phyloP scores from a whole-genome alignment of 1,140 invertebrate species.

The Sipha flava region DNA sequence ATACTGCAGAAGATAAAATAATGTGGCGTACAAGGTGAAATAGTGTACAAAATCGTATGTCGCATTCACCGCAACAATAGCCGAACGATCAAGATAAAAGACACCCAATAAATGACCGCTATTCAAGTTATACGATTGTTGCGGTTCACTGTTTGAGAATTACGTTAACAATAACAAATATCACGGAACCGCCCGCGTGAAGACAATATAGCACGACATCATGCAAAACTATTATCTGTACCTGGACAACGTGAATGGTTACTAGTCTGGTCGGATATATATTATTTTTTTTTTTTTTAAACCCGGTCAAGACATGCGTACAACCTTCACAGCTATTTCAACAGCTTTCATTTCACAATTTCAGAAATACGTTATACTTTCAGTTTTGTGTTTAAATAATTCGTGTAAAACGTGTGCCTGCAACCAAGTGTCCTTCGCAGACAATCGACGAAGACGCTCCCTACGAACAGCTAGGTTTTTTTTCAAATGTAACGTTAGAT shows the following conservation, averaged over 20 bases:
- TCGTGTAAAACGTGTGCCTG: not conserved
- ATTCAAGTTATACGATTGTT: too few species aligned
- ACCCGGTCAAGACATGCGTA: not conserved
- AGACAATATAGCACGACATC: too few species aligned
- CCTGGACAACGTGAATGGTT: not conserved
- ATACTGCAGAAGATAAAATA: not conserved
- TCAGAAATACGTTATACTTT: conserved; percentile 3
- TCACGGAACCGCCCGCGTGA: too few species aligned
- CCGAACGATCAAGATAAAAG: not conserved
- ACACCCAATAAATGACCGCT: too few species aligned
- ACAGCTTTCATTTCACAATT: conserved; percentile 4
- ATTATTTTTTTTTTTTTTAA: not conserved
- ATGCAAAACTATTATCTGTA: too few species aligned
- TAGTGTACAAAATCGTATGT: not conserved
- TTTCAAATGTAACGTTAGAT: too few species aligned
- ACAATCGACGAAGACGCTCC: not conserved
- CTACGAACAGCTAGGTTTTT: too few species aligned
- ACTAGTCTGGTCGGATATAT: not conserved
- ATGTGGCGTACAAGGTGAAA: not conserved
- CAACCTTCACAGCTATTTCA: not conserved
- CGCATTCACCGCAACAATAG: not conserved
- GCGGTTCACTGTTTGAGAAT: too few species aligned
- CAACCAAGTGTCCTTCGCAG: not conserved
- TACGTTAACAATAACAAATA: too few species aligned
- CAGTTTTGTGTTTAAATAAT: not conserved